Evolutionary conservation across 2,113 vertebrate species (phyloP).

Genomic region (Scortum barcoo): DNA sequence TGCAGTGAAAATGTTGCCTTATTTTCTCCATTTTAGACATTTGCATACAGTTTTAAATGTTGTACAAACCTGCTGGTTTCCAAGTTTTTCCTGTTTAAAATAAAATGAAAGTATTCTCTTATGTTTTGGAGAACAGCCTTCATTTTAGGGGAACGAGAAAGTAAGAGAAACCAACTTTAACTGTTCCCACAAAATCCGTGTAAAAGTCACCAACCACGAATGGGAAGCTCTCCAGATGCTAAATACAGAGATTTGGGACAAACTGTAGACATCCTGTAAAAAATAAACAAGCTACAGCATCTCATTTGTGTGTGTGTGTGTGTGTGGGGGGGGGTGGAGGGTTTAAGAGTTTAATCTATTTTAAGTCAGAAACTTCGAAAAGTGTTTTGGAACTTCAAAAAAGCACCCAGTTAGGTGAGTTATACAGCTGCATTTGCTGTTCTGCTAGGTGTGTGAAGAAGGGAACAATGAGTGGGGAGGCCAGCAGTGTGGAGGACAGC

Average conservation of each 20-base stretch:
- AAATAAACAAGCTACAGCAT: neutral
- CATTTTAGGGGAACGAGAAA: neutral
- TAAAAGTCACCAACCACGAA: neutral
- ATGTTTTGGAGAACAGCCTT: neutral
- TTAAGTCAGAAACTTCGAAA: constrained; percentile 28
- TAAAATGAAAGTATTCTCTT: neutral
- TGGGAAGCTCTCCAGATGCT: neutral
- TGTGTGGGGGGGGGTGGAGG: too few relatives aligned
- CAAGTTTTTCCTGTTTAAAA: neutral
- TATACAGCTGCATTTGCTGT: constrained; percentile 47
- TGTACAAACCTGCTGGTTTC: neutral
- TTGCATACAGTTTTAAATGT: neutral
- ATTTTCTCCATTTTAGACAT: neutral
- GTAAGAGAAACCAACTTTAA: neutral
- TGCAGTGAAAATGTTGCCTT: neutral
- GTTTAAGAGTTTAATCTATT: constrained; percentile 7
- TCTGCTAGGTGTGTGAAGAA: constrained; percentile 88
- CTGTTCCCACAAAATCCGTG: neutral
- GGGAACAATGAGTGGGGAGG: constrained; percentile 68
- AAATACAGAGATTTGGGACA: neutral
- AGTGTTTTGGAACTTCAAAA: constrained; percentile 30
- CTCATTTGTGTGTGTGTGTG: neutral
- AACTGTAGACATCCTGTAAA: neutral
- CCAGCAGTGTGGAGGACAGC: constrained; percentile 79
- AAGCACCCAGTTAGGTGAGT: constrained; percentile 34